Evolutionary conservation across 1,140 invertebrate genomes (phyloP).

Genomic region (Drosophila pseudoobscura): DNA sequence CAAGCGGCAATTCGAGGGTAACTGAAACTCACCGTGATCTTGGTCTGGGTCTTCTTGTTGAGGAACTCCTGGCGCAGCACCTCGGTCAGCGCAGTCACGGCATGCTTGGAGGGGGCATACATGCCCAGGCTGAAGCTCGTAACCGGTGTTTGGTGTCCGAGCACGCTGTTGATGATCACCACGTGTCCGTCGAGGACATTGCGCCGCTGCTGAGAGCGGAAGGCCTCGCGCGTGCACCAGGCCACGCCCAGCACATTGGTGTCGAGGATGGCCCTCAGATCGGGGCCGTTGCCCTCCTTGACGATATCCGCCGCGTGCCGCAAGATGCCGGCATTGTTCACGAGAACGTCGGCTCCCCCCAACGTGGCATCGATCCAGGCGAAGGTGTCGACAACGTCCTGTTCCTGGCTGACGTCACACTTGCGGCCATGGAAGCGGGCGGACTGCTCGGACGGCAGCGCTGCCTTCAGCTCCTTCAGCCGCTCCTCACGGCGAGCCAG

Average conservation of each 20-base stretch:
- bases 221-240: slow-evolving; percentile 87
- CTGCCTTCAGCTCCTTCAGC: slow-evolving; percentile 74
- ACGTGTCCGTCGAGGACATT: slow-evolving; percentile 88
- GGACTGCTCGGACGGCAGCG: slow-evolving; percentile 55
- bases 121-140: slow-evolving; percentile 74
- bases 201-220: slow-evolving; percentile 88
- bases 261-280: slow-evolving; percentile 83
- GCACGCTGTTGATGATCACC: slow-evolving; percentile 88
- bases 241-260: slow-evolving; percentile 88
- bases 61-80: slow-evolving; percentile 87
- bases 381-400: slow-evolving; percentile 88
- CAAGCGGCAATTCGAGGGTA: neutral
- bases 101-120: slow-evolving; percentile 89
- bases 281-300: slow-evolving; percentile 35
- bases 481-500: slow-evolving; percentile 87
- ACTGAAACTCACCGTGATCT: slow-evolving; percentile 84
- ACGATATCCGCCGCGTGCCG: slow-evolving; percentile 12
- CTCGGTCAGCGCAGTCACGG: slow-evolving; percentile 87
- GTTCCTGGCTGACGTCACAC: slow-evolving; percentile 87
- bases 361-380: slow-evolving; percentile 86
- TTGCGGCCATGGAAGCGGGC: slow-evolving; percentile 83
- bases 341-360: slow-evolving; percentile 88
- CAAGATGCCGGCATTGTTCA: slow-evolving; percentile 90
- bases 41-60: slow-evolving; percentile 85
- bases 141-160: slow-evolving; percentile 84